Base-by-base conservation (phyloP, 2,888 invertebrate species). In the Pediacus dermestoides region DNA sequence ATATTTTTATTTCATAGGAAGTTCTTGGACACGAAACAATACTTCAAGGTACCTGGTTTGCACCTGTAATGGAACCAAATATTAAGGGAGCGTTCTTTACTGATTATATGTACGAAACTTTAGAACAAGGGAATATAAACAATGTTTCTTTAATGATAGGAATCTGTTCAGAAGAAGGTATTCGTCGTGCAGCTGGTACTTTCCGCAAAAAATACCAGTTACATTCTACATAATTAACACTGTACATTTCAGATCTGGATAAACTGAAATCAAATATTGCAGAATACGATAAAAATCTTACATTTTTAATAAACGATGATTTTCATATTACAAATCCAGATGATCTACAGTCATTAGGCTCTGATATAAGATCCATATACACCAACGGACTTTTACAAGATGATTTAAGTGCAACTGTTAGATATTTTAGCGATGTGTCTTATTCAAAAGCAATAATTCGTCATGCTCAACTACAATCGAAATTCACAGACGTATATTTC, bases 371-470 rank as follows among this genome's bases (percentile, higher is more conserved):
- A 22, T 16, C 12, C 16, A 41, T 41, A 13, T 41, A 41, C 18
- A 41, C 41, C 2, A 18, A 40, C 1, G 35, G 25, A 12, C 25
- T 31, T 11, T 25, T 40, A 2, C 27, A 16, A 11, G 18, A 40
- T 31, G 25, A 40, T 25, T 26, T 26, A 12, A 14, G 30, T 16
- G 23, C 14, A 15, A 31, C 40, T 8, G 15, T 48, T 39, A 27
- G 53, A 52, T 55, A 52, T 38, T 46, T 50, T 23, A 52, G 50
- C 13, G 51, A 49, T 14, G 50, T 50, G 34, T 46, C 48, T 27
- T 55, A 51, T 37, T 47, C 42, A 6, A 44, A 50, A 22, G 43
- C 52, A 4, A 42, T 55, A 4, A 48, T 55, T 4, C 51, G 51
- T 32, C 47, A 49, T 15, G 56, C 54, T 7, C 44, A 46, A 30